Percentiles rank a stretch among this genome's conserved stretches.
These are phyloP conservation scores for Kryptolebias ocellatus DNA, from an alignment of 2,797 vertebrate genomes.

Conservation along the genomic window DNA sequence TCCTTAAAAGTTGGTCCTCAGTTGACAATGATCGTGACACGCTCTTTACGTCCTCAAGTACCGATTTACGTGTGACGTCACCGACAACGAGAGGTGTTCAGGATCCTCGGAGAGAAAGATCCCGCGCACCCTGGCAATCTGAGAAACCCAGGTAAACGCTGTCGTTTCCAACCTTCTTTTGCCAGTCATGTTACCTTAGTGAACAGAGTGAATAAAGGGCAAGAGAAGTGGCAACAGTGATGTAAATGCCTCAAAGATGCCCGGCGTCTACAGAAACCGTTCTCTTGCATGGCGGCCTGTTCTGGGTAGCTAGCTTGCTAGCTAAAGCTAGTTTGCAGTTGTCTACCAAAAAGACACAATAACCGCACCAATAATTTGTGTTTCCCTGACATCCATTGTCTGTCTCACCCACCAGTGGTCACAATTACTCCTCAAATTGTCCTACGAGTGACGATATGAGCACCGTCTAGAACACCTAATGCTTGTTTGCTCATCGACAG, in stretches of 20 bases:
- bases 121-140: conserved; percentile 85
- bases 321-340: conserved; percentile 75
- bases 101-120: conserved; percentile 87
- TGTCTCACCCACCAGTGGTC: conserved; percentile 30
- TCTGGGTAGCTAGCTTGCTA: conserved; percentile 71
- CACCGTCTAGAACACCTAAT: conserved; percentile 48
- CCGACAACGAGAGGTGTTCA: conserved; percentile 84
- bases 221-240: conserved; percentile 35
- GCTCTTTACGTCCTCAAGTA: conserved; percentile 69
- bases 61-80: conserved; percentile 83
- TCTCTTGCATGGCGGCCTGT: conserved; percentile 76
- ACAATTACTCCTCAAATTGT: conserved; percentile 21
- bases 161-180: conserved; percentile 64
- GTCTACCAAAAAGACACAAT: conserved; percentile 74
- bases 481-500: conserved; percentile 72
- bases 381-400: conserved; percentile 38
- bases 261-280: conserved; percentile 70
- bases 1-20: too few species aligned
- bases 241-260: conserved; percentile 50
- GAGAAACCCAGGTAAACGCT: conserved; percentile 84
- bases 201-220: conserved; percentile 32
- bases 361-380: conserved; percentile 54
- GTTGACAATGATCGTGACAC: conserved; percentile 15
- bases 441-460: conserved; percentile 23
- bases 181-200: conserved; percentile 49